Conservation (phyloP, 2,888 invertebrate species). For the Athalia cordata region DNA sequence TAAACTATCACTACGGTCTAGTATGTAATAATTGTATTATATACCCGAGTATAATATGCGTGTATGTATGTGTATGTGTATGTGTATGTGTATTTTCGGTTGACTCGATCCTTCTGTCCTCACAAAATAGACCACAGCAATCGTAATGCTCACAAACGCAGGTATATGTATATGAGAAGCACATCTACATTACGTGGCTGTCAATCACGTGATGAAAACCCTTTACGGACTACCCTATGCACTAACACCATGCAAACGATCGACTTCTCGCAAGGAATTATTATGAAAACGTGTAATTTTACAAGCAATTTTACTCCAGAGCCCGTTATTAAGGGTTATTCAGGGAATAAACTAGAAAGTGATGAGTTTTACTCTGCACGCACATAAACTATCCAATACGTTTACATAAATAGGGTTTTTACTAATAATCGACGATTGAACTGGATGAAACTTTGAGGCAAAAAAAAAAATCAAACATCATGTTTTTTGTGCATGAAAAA, state of each 20-base stretch:
- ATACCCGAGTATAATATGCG: too few relatives aligned
- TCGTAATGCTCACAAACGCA: not conserved
- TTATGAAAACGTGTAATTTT: slow-evolving; percentile 15
- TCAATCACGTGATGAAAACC: slow-evolving; percentile 38
- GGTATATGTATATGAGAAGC: too few relatives aligned
- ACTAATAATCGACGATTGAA: too few relatives aligned
- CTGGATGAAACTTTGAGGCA: too few relatives aligned
- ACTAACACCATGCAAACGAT: not conserved
- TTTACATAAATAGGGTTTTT: not conserved
- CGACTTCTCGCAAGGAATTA: not conserved
- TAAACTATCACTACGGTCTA: not conserved
- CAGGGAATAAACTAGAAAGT: not conserved
- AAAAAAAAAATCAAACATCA: too few relatives aligned
- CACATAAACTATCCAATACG: not conserved
- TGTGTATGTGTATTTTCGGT: too few relatives aligned
- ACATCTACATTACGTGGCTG: not conserved
- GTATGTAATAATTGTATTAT: too few relatives aligned
- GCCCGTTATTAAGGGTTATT: not conserved
- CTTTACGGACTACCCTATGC: not conserved
- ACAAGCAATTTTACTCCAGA: not conserved
- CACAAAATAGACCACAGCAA: not conserved
- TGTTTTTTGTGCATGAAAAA: too few relatives aligned
- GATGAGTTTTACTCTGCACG: not conserved
- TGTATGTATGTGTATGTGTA: too few relatives aligned
- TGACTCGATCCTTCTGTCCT: not conserved